Base-by-base conservation (phyloP, 1,140 invertebrate genomes). In the Diachasma alloeum region DNA sequence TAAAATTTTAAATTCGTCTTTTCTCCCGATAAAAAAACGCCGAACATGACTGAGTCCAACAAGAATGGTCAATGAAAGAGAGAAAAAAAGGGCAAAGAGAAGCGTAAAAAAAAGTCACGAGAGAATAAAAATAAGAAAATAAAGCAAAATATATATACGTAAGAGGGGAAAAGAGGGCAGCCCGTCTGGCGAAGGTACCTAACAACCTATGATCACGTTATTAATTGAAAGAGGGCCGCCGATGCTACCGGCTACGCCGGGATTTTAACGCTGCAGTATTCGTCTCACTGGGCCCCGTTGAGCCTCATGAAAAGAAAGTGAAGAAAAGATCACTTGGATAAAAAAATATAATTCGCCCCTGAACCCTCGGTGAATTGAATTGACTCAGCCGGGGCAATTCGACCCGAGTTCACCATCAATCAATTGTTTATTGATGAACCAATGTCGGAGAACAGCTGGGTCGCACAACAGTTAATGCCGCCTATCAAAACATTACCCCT, bases 191-290 rank as follows among this genome's bases (percentile, higher is more conserved):
- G 48, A 39, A 48, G 63, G 26, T 68, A 69, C 81, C 80, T 80
- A 86, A 84, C 84, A 87, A 86, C 87, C 87, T 88, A 87, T 87
- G 87, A 87, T 87, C 86, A 87, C 86, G 85, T 88, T 87, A 88
- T 88, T 88, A 88, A 88, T 88, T 87, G 85, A 87, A 87, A 86
- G 87, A 88, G 82, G 85, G 83, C 86, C 83, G 81, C 82, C 85
- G 81, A 83, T 83, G 87, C 87, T 87, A 87, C 87, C 82, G 84
- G 81, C 83, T 82, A 86, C 84, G 83, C 84, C 82, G 78, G 72
- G 72, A 80, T 80, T 84, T 84, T 83, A 83, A 82, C 31, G 44
- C 48, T 17, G 10, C 8, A 26, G 26, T 37, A 15, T 15, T 73
- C 8, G 10, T 5, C 42, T 17, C 44, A 19, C n/a, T 37, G 44